Evolutionary conservation across 2,797 vertebrate species (phyloP), one percentile per base, ranked within the genome.

Genomic region (Platalea minor): DNA sequence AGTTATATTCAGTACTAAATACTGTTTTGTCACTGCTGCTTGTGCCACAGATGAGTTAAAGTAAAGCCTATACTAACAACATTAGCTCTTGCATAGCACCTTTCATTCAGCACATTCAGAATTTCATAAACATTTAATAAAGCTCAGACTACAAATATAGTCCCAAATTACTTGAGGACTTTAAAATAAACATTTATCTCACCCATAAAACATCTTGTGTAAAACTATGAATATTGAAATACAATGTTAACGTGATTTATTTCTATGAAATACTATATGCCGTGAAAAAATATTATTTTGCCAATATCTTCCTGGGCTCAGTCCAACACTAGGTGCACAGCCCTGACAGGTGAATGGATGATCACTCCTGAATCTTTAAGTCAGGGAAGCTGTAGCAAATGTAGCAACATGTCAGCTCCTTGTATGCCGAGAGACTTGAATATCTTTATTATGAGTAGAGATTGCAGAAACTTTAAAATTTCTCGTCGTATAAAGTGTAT

Each of bases 101-200:
- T 74, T 67, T 79, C 24, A 39, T 35, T 35, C 35, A 35, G 35
- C 35, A 35, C 35, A 35, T 35, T 35, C 35, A 89, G 39, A 89
- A 89, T 85, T 79, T 88, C 7, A 84, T 56, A 90, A 78, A 64
- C 8, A 84, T 86, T 91, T 95, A 91, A 77, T 88, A 68, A 85
- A 83, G 53, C 41, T 88, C 25, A 45, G n/a, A 70, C 33, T 76
- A 50, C n/a, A 89, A 89, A 84, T 85, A 87, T 15, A 68, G 25
- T 86, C 17, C 48, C 25, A 86, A 53, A 80, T 80, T 94, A 80
- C 37, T 64, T 23, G 25, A 15, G 8, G 28, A 79, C 21, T 87
- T 88, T 39, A 63, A 85, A 91, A 86, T 50, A 88, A 85, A 61
- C 24, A 43, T 76, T 76, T 88, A 50, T 76, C 26, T 85, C 35